Conservation (phyloP, 1,140 invertebrate species). For the Drosophila simulans region DNA sequence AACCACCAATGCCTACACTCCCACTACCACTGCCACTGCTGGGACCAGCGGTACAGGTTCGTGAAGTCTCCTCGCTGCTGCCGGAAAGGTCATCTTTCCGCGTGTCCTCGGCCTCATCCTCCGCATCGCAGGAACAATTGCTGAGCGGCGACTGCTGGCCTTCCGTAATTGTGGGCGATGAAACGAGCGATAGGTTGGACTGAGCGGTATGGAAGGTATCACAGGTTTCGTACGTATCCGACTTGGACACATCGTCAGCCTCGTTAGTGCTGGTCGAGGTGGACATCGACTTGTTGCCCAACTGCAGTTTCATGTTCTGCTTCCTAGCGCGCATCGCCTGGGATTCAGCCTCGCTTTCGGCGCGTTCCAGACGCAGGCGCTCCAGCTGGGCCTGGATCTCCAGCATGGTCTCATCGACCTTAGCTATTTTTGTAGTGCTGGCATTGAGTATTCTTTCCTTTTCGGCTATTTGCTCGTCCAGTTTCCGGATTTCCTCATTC, state of each 20-base stretch:
- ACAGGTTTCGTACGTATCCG: conserved; percentile 86
- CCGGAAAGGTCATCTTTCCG: conserved; percentile 70
- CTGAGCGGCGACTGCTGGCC: conserved; percentile 73
- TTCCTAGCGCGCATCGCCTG: conserved; percentile 83
- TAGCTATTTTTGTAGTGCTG: conserved; percentile 84
- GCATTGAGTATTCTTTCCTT: conserved; percentile 79
- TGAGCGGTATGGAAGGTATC: conserved; percentile 91
- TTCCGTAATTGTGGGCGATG: conserved; percentile 74
- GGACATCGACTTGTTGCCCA: conserved; percentile 56
- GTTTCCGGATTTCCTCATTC: conserved; percentile 79
- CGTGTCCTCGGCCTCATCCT: conserved; percentile 76
- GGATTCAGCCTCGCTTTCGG: conserved; percentile 82
- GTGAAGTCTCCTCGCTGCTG: conserved; percentile 64
- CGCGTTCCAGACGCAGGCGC: conserved; percentile 85
- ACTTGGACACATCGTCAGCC: conserved; percentile 72
- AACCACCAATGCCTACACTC: conserved; percentile 11
- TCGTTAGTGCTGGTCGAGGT: conserved; percentile 65
- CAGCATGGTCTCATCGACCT: conserved; percentile 86
- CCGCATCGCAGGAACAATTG: conserved; percentile 70
- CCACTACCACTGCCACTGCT: conserved; percentile 55
- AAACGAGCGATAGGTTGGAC: conserved; percentile 85
- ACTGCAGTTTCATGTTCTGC: conserved; percentile 79
- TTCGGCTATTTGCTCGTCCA: conserved; percentile 79
- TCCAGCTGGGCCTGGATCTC: conserved; percentile 88
- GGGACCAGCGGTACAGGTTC: conserved; percentile 62